Conservation (phyloP, 2,113 vertebrate species). For the Syrmaticus mikado region DNA sequence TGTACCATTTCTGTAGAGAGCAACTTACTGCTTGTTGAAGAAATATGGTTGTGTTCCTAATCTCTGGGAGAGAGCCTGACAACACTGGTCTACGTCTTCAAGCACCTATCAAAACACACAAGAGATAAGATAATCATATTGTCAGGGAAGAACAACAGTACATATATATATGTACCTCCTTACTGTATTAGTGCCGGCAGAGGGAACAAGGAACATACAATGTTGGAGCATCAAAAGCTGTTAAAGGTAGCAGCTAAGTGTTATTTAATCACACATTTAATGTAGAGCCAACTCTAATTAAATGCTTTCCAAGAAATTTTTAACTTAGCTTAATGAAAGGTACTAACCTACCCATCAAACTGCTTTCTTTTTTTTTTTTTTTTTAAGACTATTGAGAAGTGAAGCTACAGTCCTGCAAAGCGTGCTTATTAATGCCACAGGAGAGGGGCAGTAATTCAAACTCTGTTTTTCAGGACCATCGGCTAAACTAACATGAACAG, state of each 20-base stretch:
- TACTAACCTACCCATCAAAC: neutral
- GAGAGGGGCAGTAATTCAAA: neutral
- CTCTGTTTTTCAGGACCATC: neutral
- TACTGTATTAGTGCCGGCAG: neutral
- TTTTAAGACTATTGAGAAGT: neutral
- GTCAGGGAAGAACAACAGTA: neutral
- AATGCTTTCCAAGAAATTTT: neutral
- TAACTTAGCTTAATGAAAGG: neutral
- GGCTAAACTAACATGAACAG: neutral
- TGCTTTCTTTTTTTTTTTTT: neutral
- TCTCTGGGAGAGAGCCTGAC: constrained; percentile 93
- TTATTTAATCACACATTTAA: neutral
- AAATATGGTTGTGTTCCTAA: constrained; percentile 93
- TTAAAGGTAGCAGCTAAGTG: neutral
- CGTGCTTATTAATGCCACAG: neutral
- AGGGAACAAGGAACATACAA: neutral
- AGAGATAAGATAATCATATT: constrained; percentile 27
- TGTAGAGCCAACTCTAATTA: neutral
- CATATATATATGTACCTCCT: neutral
- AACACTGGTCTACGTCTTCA: constrained; percentile 96
- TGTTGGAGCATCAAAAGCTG: neutral
- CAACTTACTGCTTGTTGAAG: constrained; percentile 95
- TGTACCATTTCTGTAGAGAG: neutral
- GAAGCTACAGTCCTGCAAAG: neutral
- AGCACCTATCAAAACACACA: constrained; percentile 83